Percentiles rank a stretch among this genome's conserved stretches.
These are phyloP conservation scores for Illadopsis cleaveri DNA, from an alignment of 2,113 vertebrate species.

Conservation along the genomic window DNA sequence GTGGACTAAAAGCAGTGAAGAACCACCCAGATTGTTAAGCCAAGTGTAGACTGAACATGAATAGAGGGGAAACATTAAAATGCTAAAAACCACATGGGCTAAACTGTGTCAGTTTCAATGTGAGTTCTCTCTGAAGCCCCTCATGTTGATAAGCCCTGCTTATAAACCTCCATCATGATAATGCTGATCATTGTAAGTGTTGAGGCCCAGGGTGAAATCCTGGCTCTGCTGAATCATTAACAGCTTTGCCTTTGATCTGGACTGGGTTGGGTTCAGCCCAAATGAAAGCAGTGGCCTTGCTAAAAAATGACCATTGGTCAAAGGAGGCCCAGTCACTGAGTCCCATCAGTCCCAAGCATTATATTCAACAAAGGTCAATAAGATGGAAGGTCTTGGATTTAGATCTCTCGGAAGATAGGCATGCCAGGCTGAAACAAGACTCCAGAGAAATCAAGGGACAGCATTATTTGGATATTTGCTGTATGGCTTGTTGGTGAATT, in stretches of 20 bases:
- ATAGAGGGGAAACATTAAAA: background rate
- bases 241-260: conserved; percentile 8
- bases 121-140: background rate
- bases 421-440: background rate
- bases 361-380: background rate
- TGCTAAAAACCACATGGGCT: background rate
- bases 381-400: background rate
- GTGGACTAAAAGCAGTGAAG: background rate
- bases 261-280: background rate
- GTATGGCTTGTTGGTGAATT: background rate
- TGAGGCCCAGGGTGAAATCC: background rate
- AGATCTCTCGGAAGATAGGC: background rate
- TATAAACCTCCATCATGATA: background rate
- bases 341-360: background rate
- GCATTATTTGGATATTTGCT: conserved; percentile 29
- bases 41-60: background rate
- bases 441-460: conserved; percentile 2
- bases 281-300: background rate
- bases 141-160: background rate
- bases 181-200: background rate
- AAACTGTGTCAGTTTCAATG: background rate
- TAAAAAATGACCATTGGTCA: background rate
- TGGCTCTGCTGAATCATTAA: background rate
- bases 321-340: background rate
- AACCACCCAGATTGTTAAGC: background rate